Base-by-base conservation (phyloP, 1,140 invertebrate genomes). In the Argopecten irradians region DNA sequence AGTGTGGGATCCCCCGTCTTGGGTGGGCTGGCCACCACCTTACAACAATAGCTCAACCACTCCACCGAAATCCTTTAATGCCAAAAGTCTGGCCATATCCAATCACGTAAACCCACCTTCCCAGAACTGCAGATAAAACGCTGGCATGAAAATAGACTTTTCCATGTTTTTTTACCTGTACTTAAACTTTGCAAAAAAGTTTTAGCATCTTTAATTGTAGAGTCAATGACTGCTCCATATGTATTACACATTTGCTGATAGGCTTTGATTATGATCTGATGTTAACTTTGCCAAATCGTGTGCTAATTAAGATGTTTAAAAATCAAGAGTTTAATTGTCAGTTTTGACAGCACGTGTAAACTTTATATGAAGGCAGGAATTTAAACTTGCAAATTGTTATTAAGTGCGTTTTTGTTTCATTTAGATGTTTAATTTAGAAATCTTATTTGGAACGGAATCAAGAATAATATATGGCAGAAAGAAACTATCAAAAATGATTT, bases 71-170 rank as follows among this genome's bases (percentile, higher is more conserved):
- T 71, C 22, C 55, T 28, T n/a, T n/a, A n/a, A 71, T 71, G 55
- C 55, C 55, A 71, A 71, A n/a, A 28, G 55, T n/a, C 55, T 71
- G 55, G 55, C 55, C 55, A 28, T 71, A 28, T 28, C 55, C 55
- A 71, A 71, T 71, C 55, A 71, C 28, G 55, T 71, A 71, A 71
- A 71, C 43, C 43, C 43, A 46, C 9, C 43, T n/a, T 71, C 55
- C n/a, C 55, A 71, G 55, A 71, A 22, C 1, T 71, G 55, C 55
- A 28, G 55, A n/a, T 71, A 7, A 71, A 71, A 16, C 28, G 55
- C 55, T 71, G 55, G 55, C 55, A 71, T 71, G 55, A 71, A 71
- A 71, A 71, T 71, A n/a, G n/a, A 71, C 22, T 71, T 71, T 71
- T 1, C 36, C 5, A 13, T 1, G n/a, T 71, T 71, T 71, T 28